Base-by-base conservation (phyloP, 2,113 vertebrate genomes). In the Triplophysa dalaica region DNA sequence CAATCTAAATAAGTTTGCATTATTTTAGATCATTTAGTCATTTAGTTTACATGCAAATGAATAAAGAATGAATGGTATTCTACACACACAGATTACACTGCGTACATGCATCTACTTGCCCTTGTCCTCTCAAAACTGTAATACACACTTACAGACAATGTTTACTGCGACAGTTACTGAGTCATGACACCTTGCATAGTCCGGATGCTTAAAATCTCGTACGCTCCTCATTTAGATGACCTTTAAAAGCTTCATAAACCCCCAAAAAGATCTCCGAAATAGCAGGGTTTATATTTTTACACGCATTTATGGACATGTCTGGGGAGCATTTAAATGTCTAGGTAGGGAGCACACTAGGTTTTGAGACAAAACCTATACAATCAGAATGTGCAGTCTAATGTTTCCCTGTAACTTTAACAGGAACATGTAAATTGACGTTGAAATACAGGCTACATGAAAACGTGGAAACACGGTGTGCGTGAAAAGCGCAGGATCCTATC, bases 111-210 rank as follows among this genome's bases (percentile, higher is more conserved):
- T 62, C 8, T 29, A 52, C 73, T 75, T 2, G 7, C 73, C 73
- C 60, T 63, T 56, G n/a, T 61, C n/a, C 22, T 24, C 9, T 75
- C 58, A 75, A n/a, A 63, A 45, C 21, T 0, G 16, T 24, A 6
- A 45, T 45, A 50, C 21, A n/a, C 2, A n/a, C 16, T 2, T 4
- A 41, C 50, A 58, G 0, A 21, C 29, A n/a, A 58, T 14, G 19
- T 17, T 61, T 24, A 7, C 8, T 24, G 60, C 43, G 13, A 16
- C 21, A 17, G 4, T n/a, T 2, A 29, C 19, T 64, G 61, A 65
- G 61, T 76, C 61, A 77, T 38, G 61, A 77, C 22, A 65, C 61
- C 12, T 76, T 10, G 45, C 62, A 66, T 29, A 4, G 4, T 19
- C 9, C 13, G 9, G 73, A 45, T 14, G 21, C 33, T 48, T 33